A percentile compares a stretch with the other conserved stretches of the same genome.
These are phyloP conservation scores for Sialis fuliginosa DNA, from an alignment of 2,888 invertebrate species.

Conservation along the genomic window DNA sequence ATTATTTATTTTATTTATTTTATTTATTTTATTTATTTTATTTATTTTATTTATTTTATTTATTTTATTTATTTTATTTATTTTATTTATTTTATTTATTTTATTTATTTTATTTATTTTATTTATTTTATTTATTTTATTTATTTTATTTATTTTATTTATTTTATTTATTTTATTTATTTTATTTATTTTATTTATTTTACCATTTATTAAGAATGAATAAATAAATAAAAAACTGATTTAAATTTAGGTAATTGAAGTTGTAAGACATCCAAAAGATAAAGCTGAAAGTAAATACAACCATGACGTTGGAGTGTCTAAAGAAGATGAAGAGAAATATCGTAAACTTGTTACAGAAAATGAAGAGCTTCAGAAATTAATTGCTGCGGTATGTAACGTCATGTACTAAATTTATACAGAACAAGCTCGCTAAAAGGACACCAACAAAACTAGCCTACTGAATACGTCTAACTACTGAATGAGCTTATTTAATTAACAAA, in stretches of 20 bases:
- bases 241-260: constrained; percentile 58
- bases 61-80: neutral
- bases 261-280: constrained; percentile 75
- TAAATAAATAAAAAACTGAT: no score
- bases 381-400: constrained; percentile 55
- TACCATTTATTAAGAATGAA: no score
- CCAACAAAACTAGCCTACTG: no score
- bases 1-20: constrained; percentile 1
- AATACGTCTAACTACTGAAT: no score
- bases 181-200: neutral
- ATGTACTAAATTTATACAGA: no score
- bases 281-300: constrained; percentile 77
- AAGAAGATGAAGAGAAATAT: constrained; percentile 90
- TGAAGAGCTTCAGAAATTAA: constrained; percentile 88
- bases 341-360: constrained; percentile 86
- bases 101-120: neutral
- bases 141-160: neutral
- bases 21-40: neutral
- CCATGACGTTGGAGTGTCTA: constrained; percentile 62
- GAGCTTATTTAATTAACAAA: no score
- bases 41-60: neutral
- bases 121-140: neutral
- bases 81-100: neutral
- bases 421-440: no score
- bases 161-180: neutral